Evolutionary conservation across 2,888 invertebrate species (phyloP).

Genomic region (Pardosa pseudoannulata): DNA sequence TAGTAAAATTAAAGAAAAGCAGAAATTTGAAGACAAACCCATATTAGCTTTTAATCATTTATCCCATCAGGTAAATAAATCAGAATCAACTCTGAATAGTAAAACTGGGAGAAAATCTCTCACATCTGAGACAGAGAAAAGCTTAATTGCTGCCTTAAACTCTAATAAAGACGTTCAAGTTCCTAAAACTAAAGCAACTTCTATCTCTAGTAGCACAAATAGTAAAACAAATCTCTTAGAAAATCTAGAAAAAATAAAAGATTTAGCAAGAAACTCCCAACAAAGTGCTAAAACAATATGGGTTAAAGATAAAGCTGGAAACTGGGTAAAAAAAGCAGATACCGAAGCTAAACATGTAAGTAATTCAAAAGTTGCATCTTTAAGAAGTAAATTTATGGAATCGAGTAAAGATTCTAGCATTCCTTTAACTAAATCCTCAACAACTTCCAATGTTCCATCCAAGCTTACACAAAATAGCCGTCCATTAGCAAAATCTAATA

Average conservation of each 20-base stretch:
- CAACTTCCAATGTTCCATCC: slow-evolving; percentile 47
- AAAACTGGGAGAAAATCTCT: slow-evolving; percentile 13
- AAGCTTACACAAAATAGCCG: slow-evolving; percentile 27
- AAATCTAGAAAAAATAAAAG: slow-evolving; percentile 43
- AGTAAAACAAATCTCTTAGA: slow-evolving; percentile 11
- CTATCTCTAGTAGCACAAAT: not conserved
- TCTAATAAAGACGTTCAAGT: not conserved
- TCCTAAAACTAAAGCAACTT: not conserved
- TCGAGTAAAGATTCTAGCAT: slow-evolving; percentile 7
- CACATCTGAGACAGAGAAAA: slow-evolving; percentile 32
- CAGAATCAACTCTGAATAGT: not conserved
- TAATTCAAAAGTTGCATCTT: slow-evolving; percentile 59
- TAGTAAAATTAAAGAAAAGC: not conserved
- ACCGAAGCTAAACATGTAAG: slow-evolving; percentile 7
- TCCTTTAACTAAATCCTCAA: slow-evolving; percentile 53
- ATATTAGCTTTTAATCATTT: slow-evolving; percentile 22
- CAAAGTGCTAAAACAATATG: slow-evolving; percentile 52
- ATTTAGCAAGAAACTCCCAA: slow-evolving; percentile 35
- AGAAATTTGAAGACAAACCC: slow-evolving; percentile 36
- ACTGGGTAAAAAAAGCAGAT: slow-evolving; percentile 53
- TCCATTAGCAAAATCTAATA: slow-evolving; percentile 66
- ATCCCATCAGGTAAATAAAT: not conserved
- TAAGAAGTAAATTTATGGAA: slow-evolving; percentile 59
- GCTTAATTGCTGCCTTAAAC: not conserved
- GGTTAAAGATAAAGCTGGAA: slow-evolving; percentile 55